Base-by-base conservation (phyloP, 2,888 invertebrate species). In the Lasioglossum calceatum region DNA sequence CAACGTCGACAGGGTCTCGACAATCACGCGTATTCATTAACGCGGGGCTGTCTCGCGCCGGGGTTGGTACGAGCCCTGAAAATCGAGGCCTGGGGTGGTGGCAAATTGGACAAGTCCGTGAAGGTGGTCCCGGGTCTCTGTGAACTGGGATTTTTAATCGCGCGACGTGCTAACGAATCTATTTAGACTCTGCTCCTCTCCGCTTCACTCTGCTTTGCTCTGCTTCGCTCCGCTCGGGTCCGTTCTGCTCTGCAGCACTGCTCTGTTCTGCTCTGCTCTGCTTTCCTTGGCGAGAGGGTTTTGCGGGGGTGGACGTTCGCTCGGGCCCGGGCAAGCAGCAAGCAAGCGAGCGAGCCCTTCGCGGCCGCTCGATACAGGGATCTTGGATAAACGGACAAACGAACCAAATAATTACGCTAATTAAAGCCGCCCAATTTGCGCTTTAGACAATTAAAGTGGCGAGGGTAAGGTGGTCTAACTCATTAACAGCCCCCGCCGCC, bases 361-460 rank as follows among this genome's bases (percentile, higher is more conserved):
- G 67, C 80, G 2, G 32, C 42, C 87, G 88, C 80, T 86, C 91
- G 91, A 91, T 91, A 89, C 89, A 82, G 87, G 91, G 87, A 88
- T 88, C 91, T 92, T 90, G 91, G 91, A 91, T 90, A 91, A 90
- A 90, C 91, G 90, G 89, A 87, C 92, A 92, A 93, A 93, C 93
- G 93, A 90, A 92, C 92, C 91, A 91, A 91, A 94, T 95, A 95
- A 95, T 94, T 93, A 93, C 92, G 93, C 94, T 95, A 94, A 95
- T 94, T 94, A 94, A 94, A 94, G 93, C 92, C 93, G 94, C 93
- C 94, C 94, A 94, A 94, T 94, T 91, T 91, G 91, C 92, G 93
- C 94, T 93, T 93, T 91, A 91, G 91, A 91, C 91, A 91, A 91
- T 91, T 91, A 91, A 91, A 91, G 91, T 91, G 93, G 91, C 88